A percentile compares a stretch with the other conserved stretches of the same genome.
These are phyloP conservation scores for Stenoptilia bipunctidactyla DNA, from an alignment of 2,888 invertebrate species.

Conservation along the genomic window DNA sequence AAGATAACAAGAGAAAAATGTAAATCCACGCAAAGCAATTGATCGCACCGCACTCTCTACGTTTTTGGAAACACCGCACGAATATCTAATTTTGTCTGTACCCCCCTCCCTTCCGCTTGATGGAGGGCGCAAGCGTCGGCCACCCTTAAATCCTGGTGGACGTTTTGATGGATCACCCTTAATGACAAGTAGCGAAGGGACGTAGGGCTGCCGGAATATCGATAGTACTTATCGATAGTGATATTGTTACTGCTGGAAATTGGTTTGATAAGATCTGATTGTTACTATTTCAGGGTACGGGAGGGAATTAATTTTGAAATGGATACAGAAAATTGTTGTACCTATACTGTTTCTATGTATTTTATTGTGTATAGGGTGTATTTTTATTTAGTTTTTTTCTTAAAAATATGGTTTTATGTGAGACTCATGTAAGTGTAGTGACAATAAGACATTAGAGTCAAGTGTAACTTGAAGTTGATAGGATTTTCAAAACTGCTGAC, in stretches of 20 bases:
- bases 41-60: constrained; percentile 58
- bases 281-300: constrained; percentile 19
- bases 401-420: too few relatives aligned
- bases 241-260: constrained; percentile 26
- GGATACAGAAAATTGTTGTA: constrained; percentile 8
- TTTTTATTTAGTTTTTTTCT: too few relatives aligned
- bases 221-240: constrained; percentile 21
- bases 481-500: too few relatives aligned
- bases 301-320: constrained; percentile 16
- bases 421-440: too few relatives aligned
- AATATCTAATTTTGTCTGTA: constrained; percentile 69
- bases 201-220: constrained; percentile 33
- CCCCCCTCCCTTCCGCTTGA: constrained; percentile 17
- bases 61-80: constrained; percentile 58
- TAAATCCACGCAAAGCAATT: constrained; percentile 33
- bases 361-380: too few relatives aligned
- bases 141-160: constrained; percentile 65
- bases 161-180: constrained; percentile 71
- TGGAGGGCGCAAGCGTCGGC: constrained; percentile 49
- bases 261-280: constrained; percentile 32
- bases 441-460: too few relatives aligned
- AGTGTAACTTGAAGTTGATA: too few relatives aligned
- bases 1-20: constrained; percentile 1
- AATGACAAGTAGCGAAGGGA: constrained; percentile 66
- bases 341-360: not conserved